Evolutionary conservation across 2,113 vertebrate genomes (phyloP).

Genomic region (Oryzias javanicus): DNA sequence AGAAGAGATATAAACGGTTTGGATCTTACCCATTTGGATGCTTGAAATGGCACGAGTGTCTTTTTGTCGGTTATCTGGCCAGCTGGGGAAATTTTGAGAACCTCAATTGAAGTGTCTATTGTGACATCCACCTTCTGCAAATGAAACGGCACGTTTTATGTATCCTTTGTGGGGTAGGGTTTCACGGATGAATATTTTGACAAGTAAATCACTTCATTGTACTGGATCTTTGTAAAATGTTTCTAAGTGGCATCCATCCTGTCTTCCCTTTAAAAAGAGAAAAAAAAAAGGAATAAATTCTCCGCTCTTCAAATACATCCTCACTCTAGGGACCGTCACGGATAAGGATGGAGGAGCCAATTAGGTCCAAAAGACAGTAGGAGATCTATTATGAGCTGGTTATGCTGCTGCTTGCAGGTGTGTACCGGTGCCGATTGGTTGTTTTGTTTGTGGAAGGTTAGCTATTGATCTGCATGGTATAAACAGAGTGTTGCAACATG

Average conservation of each 20-base stretch:
- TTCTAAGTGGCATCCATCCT: slow-evolving; percentile 31
- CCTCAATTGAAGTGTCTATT: slow-evolving; percentile 4
- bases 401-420: slow-evolving; percentile 39
- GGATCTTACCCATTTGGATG: slow-evolving; percentile 5
- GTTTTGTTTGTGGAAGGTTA: slow-evolving; percentile 11
- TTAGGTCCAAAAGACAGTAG: slow-evolving; percentile 51
- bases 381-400: slow-evolving; percentile 37
- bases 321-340: slow-evolving; percentile 38
- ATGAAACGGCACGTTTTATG: not conserved
- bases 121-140: not conserved
- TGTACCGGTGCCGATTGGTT: slow-evolving; percentile 23
- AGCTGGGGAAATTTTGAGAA: not conserved
- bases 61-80: not conserved
- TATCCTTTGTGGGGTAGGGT: not conserved
- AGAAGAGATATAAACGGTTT: slow-evolving; percentile 28
- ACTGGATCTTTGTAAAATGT: slow-evolving; percentile 27
- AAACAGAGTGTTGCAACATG: not conserved
- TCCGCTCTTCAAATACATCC: slow-evolving; percentile 34
- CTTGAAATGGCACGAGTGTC: slow-evolving; percentile 8
- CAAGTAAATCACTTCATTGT: slow-evolving; percentile 52
- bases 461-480: slow-evolving; percentile 7
- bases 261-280: not conserved
- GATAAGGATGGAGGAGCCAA: slow-evolving; percentile 54
- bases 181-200: slow-evolving; percentile 32
- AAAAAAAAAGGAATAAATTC: not conserved